Conservation (phyloP, 2,888 invertebrate species). For the Ochlodes sylvanus region DNA sequence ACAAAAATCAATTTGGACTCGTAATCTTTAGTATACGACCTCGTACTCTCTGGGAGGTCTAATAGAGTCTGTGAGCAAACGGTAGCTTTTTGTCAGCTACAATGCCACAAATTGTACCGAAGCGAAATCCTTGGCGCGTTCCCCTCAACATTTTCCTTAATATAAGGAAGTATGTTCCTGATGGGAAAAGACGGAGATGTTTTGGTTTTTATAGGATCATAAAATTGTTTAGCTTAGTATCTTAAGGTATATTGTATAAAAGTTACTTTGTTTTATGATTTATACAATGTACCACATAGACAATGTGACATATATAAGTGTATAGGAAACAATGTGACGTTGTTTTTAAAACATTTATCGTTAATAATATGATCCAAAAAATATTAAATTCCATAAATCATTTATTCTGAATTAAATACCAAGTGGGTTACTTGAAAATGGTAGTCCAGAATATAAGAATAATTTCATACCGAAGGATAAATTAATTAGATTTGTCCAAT, state of each 20-base stretch:
- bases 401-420: no score
- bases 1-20: constrained; percentile 67
- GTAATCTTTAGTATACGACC: constrained; percentile 69
- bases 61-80: constrained; percentile 58
- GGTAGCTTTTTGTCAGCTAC: constrained; percentile 68
- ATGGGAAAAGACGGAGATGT: constrained; percentile 8
- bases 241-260: background rate
- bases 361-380: no score
- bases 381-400: no score
- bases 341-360: background rate
- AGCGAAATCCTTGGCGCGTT: constrained; percentile 9
- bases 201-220: constrained; percentile 9
- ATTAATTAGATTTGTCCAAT: no score
- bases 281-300: background rate
- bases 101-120: constrained; percentile 63
- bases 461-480: no score
- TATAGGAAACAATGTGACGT: background rate
- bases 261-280: constrained; percentile 7
- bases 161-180: constrained; percentile 18
- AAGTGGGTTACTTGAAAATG: no score
- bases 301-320: background rate
- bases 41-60: constrained; percentile 55
- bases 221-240: constrained; percentile 13
- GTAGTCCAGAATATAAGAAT: no score
- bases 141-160: constrained; percentile 1